phyloP scores from a whole-genome alignment of 2,888 invertebrate genomes.

The Calameuta filiformis region DNA sequence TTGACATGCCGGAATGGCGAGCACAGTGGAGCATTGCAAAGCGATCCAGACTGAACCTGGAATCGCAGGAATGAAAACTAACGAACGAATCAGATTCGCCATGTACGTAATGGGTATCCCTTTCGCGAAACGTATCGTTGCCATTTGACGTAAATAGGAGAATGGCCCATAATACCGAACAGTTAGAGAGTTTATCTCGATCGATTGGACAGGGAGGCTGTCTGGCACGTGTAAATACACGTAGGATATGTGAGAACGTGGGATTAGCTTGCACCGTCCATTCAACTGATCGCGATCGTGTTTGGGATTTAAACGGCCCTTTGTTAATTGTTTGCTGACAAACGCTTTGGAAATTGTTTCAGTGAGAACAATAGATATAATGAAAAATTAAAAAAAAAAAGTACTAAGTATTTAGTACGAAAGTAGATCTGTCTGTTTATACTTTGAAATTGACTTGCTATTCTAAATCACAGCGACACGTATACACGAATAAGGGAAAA shows the following conservation, averaged over 20 bases:
- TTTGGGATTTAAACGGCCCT: neutral
- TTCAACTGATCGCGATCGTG: constrained; percentile 10
- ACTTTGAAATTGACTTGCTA: neutral
- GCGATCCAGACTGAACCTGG: neutral
- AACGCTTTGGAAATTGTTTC: neutral
- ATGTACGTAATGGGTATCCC: neutral
- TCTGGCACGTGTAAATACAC: constrained; percentile 10
- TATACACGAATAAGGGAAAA: neutral
- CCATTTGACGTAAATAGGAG: neutral
- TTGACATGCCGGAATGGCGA: neutral
- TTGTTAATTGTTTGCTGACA: neutral
- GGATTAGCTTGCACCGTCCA: constrained; percentile 7
- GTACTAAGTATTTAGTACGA: neutral
- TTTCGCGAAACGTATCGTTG: neutral
- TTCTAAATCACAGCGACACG: neutral
- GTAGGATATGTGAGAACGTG: constrained; percentile 17
- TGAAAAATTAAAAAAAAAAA: neutral
- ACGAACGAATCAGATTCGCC: neutral
- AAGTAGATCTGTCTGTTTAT: neutral
- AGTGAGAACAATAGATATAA: neutral
- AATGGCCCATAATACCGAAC: constrained; percentile 9
- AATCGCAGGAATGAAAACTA: neutral
- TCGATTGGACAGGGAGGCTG: constrained; percentile 6
- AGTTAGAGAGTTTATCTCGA: constrained; percentile 20
- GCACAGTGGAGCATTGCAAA: neutral